A percentile compares a stretch with the other conserved stretches of the same genome.
Conservation (phyloP, 2,797 vertebrate species). For the Sebastes itinus region DNA sequence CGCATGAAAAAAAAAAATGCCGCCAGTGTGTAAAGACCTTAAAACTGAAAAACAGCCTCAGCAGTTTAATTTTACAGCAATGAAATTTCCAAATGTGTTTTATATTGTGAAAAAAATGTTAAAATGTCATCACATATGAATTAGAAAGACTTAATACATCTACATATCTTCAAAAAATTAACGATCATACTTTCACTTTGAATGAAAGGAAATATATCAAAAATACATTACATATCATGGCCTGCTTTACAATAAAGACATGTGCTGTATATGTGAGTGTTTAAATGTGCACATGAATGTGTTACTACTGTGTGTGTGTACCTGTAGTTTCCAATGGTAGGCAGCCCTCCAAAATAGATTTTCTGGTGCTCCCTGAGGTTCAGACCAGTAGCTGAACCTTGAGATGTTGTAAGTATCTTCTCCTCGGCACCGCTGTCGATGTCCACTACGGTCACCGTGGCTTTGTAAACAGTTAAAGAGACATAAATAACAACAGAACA, state of each 20-base stretch:
- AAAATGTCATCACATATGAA: neutral
- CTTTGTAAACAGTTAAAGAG: conserved; percentile 68
- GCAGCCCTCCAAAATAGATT: conserved; percentile 96
- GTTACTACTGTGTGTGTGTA: conserved; percentile 57
- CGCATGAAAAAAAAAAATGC: no score
- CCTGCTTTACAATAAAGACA: no score
- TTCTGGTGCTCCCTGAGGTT: conserved; percentile 92
- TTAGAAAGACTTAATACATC: neutral
- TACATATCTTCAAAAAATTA: neutral
- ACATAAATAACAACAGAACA: neutral
- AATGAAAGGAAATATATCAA: neutral
- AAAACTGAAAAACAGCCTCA: neutral
- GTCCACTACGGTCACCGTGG: conserved; percentile 90
- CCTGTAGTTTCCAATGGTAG: conserved; percentile 93
- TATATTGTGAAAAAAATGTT: neutral
- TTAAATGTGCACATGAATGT: no score
- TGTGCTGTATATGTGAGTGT: no score
- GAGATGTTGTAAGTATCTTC: conserved; percentile 81
- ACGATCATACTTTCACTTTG: neutral
- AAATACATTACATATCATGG: no score
- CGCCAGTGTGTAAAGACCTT: no score
- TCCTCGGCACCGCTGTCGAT: conserved; percentile 89
- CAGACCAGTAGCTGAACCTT: conserved; percentile 91
- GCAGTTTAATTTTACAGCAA: neutral
- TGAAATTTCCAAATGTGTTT: neutral